These are phyloP conservation scores for Calliopum simillimum DNA, from an alignment of 2,888 invertebrate genomes.

Conservation along the genomic window DNA sequence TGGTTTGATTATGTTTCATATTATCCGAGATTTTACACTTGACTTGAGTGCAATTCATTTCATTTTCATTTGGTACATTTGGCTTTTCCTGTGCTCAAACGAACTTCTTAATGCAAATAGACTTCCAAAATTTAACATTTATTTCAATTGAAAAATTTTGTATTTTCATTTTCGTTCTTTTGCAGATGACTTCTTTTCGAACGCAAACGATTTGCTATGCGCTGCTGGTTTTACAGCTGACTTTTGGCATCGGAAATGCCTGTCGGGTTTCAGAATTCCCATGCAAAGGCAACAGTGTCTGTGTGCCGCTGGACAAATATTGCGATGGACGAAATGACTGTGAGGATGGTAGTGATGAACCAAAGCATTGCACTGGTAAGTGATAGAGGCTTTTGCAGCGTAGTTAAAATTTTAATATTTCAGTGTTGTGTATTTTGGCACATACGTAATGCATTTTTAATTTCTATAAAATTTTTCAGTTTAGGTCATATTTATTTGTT, in stretches of 20 bases:
- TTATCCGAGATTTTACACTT: too few relatives aligned
- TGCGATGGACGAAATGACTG: slow-evolving; percentile 89
- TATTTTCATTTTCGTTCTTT: slow-evolving; percentile 42
- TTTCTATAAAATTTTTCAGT: too few relatives aligned
- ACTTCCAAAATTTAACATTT: neutral
- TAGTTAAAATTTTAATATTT: neutral
- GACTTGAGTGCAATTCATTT: too few relatives aligned
- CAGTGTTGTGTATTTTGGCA: neutral
- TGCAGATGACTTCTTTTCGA: slow-evolving; percentile 56
- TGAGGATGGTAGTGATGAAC: slow-evolving; percentile 88
- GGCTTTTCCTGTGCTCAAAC: neutral
- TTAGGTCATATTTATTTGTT: too few relatives aligned
- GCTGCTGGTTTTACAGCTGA: slow-evolving; percentile 60
- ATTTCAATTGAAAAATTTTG: slow-evolving; percentile 27
- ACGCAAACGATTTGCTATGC: slow-evolving; percentile 61
- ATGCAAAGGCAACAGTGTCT: slow-evolving; percentile 77
- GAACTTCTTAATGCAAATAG: neutral
- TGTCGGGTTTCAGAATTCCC: slow-evolving; percentile 84
- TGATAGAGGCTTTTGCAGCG: slow-evolving; percentile 18
- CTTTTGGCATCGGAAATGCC: slow-evolving; percentile 65
- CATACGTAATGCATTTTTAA: neutral
- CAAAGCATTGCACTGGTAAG: slow-evolving; percentile 80
- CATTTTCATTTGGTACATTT: too few relatives aligned
- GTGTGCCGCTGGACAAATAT: slow-evolving; percentile 86
- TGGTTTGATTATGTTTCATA: too few relatives aligned